A percentile compares a stretch with the other conserved stretches of the same genome.
Evolutionary conservation across 2,797 vertebrate genomes (phyloP).

Genomic region (Pogonophryne albipinna): DNA sequence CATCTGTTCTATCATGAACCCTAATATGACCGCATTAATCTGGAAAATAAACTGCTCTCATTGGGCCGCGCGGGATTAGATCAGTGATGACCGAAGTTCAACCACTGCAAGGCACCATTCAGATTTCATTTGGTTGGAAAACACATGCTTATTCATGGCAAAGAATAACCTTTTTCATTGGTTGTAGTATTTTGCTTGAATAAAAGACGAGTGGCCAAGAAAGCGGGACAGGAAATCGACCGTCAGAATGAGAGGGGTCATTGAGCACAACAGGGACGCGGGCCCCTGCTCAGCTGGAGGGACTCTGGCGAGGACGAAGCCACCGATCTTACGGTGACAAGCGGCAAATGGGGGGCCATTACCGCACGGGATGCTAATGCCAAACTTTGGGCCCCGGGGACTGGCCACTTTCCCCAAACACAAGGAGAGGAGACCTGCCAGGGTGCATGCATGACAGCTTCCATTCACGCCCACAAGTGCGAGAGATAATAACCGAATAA

Average conservation of each 20-base stretch:
- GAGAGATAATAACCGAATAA: slow-evolving; percentile 82
- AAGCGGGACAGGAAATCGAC: slow-evolving; percentile 53
- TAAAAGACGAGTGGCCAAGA: slow-evolving; percentile 15
- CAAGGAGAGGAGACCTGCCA: slow-evolving; percentile 67
- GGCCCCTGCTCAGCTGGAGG: slow-evolving; percentile 74
- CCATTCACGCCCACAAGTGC: slow-evolving; percentile 79
- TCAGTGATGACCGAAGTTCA: slow-evolving; percentile 43
- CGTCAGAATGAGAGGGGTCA: slow-evolving; percentile 72
- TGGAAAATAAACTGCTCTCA: slow-evolving; percentile 56
- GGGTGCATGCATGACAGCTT: slow-evolving; percentile 73
- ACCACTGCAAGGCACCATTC: slow-evolving; percentile 23
- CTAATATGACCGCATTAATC: slow-evolving; percentile 58
- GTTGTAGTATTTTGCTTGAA: slow-evolving; percentile 16
- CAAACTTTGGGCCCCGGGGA: slow-evolving; percentile 74
- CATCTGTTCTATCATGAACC: slow-evolving; percentile 77
- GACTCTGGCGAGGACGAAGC: slow-evolving; percentile 70
- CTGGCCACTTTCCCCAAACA: slow-evolving; percentile 65
- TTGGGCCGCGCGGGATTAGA: slow-evolving; percentile 53
- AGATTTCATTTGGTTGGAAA: slow-evolving; percentile 36
- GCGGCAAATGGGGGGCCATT: slow-evolving; percentile 82
- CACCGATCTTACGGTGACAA: slow-evolving; percentile 84
- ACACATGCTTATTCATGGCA: slow-evolving; percentile 18
- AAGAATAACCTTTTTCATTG: slow-evolving; percentile 41
- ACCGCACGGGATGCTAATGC: slow-evolving; percentile 74
- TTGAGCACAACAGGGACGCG: slow-evolving; percentile 71